Conservation (phyloP, 2,113 vertebrate genomes). For the zebrafish (Danio rerio) region DNA sequence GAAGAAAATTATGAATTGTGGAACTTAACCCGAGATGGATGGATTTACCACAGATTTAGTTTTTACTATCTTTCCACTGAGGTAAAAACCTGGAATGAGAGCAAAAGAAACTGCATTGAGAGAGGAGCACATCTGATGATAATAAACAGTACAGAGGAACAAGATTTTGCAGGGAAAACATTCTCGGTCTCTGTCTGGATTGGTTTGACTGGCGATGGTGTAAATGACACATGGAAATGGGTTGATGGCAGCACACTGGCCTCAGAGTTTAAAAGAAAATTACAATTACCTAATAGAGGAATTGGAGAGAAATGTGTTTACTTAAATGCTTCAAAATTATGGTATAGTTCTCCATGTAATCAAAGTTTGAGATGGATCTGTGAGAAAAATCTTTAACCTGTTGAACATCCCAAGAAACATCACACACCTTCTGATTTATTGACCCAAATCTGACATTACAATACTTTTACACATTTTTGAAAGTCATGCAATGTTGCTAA, state of each 20-base stretch:
- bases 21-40: neutral
- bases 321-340: too few relatives aligned
- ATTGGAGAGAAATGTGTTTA: neutral
- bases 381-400: neutral
- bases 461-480: neutral
- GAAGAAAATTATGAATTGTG: neutral
- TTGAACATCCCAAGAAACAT: neutral
- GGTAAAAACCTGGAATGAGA: neutral
- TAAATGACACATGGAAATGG: neutral
- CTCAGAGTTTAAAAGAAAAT: neutral
- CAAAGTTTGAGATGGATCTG: neutral
- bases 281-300: neutral
- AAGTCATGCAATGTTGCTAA: neutral
- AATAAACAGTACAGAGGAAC: neutral
- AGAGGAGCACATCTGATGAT: neutral
- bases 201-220: neutral
- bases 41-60: neutral
- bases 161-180: neutral
- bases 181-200: neutral
- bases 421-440: neutral
- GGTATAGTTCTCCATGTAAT: neutral
- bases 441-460: neutral
- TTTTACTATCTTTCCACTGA: slow-evolving; percentile 7
- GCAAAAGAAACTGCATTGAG: neutral
- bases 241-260: neutral